A percentile compares a stretch with the other conserved stretches of the same genome.
Evolutionary conservation across 2,888 invertebrate species (phyloP).

Genomic region (Epistrophe grossulariae): DNA sequence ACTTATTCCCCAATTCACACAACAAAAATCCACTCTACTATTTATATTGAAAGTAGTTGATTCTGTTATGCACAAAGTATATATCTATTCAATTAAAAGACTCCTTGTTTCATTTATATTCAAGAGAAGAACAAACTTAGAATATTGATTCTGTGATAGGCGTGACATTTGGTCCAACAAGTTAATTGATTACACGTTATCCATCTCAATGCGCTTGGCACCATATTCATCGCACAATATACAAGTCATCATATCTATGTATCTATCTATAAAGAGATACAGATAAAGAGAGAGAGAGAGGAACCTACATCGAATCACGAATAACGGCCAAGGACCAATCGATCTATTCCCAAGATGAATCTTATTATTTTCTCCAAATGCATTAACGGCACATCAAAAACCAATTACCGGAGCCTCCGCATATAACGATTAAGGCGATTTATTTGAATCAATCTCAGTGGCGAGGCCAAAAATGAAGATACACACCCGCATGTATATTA

Average conservation of each 20-base stretch:
- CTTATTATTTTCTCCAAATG: slow-evolving; percentile 43
- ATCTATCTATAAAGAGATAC: no score
- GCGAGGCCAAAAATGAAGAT: slow-evolving; percentile 32
- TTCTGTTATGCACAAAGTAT: slow-evolving; percentile 30
- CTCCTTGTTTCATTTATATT: slow-evolving; percentile 35
- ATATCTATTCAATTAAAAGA: slow-evolving; percentile 37
- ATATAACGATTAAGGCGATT: slow-evolving; percentile 44
- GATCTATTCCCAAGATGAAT: slow-evolving; percentile 22
- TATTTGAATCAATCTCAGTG: slow-evolving; percentile 50
- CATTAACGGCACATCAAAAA: slow-evolving; percentile 71
- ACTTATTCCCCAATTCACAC: background rate
- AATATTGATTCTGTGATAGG: slow-evolving; percentile 54
- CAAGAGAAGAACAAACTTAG: slow-evolving; percentile 36
- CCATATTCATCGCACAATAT: background rate
- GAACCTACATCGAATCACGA: background rate
- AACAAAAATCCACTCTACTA: background rate
- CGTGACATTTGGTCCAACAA: slow-evolving; percentile 57
- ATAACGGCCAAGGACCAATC: slow-evolving; percentile 13
- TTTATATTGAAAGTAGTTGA: background rate
- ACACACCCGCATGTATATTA: background rate
- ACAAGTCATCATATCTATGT: background rate
- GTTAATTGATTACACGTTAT: slow-evolving; percentile 61
- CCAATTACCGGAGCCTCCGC: slow-evolving; percentile 47
- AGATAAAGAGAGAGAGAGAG: background rate
- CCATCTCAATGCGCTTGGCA: slow-evolving; percentile 38